Evolutionary conservation across 2,797 vertebrate genomes (phyloP), one percentile per base, ranked within the genome.

Genomic region (Lutra lutra): DNA sequence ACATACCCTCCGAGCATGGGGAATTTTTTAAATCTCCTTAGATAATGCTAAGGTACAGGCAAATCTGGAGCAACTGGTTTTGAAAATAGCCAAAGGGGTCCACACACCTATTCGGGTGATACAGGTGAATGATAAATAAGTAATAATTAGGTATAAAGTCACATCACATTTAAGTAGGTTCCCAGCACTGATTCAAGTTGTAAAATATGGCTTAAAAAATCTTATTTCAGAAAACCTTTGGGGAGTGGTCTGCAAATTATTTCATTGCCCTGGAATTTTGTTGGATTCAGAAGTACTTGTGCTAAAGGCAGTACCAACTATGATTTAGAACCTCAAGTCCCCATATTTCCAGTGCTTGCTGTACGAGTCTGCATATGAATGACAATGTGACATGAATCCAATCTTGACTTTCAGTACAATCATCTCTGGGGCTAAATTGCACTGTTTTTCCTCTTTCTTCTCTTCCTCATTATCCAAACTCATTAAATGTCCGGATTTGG

Each of bases 21-120:
- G 70, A 29, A 68, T 40, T 92, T 88, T 89, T 70, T 77, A 29
- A 85, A 96, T 40, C 29, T 60, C 35, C 48, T 80, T 35, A 80
- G 20, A 29, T 82, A 21, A 64, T 86, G 21, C 32, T 77, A 82
- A 95, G n/a, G 11, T 48, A 70, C 38, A 68, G 6, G n/a, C 4
- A 73, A 40, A 80, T 66, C 56, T 89, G 40, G 23, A 96, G 43
- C 91, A 86, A 94, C 15, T 51, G 38, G 92, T 73, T 96, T 95
- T 89, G 54, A 93, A 90, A 96, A 88, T 35, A 90, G 70, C 21
- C 20, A 75, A 5, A 84, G 58, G 21, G 9, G 6, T 51, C 29
- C 56, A 68, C 25, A 48, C 27, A 48, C 14, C 79, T 72, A 18
- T 10, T 9, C 18, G 43, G 73, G 18, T 48, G 73, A 75, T 18